Evolutionary conservation across 2,888 invertebrate species (phyloP).

Genomic region (Trissoscelio sp.): DNA sequence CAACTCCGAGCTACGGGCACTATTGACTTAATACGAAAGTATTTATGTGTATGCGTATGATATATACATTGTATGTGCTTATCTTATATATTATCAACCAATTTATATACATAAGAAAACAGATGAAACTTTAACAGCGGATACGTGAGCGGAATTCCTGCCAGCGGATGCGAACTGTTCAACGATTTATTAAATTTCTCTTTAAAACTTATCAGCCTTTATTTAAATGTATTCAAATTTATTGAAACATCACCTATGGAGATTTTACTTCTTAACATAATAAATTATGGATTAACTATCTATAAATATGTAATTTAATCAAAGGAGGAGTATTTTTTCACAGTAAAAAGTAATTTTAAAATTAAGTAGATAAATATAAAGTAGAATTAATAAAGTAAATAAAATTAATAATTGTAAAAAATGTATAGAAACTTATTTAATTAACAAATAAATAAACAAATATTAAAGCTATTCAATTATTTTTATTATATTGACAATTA

Average conservation of each 20-base stretch:
- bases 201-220: slow-evolving; percentile 21
- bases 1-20: slow-evolving; percentile 2
- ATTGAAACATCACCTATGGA: neutral
- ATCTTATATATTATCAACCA: slow-evolving; percentile 48
- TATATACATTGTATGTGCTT: slow-evolving; percentile 1
- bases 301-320: no score
- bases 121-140: slow-evolving; percentile 41
- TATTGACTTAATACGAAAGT: slow-evolving; percentile 35
- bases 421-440: no score
- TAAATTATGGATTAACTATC: neutral
- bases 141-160: slow-evolving; percentile 16
- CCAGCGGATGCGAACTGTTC: neutral
- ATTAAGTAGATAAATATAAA: no score
- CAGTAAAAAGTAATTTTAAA: no score
- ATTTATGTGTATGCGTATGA: slow-evolving; percentile 26
- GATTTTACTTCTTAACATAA: neutral
- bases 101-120: slow-evolving; percentile 52
- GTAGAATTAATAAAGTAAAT: no score
- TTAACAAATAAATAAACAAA: no score
- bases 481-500: no score
- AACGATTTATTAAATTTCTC: slow-evolving; percentile 39
- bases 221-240: slow-evolving; percentile 30
- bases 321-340: no score
- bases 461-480: no score
- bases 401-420: no score